Base-by-base conservation (phyloP, 2,797 vertebrate species). In the Lacerta bilineata region DNA sequence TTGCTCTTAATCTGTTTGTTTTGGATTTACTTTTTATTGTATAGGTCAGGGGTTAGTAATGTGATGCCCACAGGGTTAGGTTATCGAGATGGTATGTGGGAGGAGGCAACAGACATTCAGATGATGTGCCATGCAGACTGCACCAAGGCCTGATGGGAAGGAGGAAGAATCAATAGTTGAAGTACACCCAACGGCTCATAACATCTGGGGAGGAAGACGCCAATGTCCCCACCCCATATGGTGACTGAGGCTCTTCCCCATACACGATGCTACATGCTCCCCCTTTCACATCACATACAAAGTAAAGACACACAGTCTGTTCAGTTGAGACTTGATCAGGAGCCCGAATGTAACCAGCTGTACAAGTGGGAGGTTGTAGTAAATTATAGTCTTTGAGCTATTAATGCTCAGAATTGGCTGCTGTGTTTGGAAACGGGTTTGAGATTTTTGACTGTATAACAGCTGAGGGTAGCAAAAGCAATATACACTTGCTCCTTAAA, bases 381-480 rank as follows among this genome's bases (percentile, higher is more conserved):
- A 55, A 84, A 84, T 84, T 74, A 55, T 59, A 36, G 46, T 23
- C 69, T 84, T 83, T 36, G 82, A 84, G 69, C 43, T 55, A 13
- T 36, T 71, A 84, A 27, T 2, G 3, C n/a, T 25, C 11, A 46
- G 43, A 15, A 36, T 74, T 84, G 82, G 68, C 69, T 43, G 11
- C 36, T 27, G 5, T 55, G 43, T 72, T 72, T 50, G n/a, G 43
- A 72, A 84, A 84, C 7, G 29, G 66, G 33, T 55, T 39, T 25
- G 82, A 71, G 20, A 66, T 20, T 27, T 74, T 66, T 8, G 36
- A 55, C 41, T 72, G 43, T 36, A 23, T 23, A 41, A 83, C 82
- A 83, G 82, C 82, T 46, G 68, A 55, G 66, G 41, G 82, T 50
- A 71, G 68, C 27, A 25, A 64, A 83, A 29, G 82, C 27, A 25